Evolutionary conservation across 2,888 invertebrate species (phyloP).

Genomic region (Synanthedon vespiformis): DNA sequence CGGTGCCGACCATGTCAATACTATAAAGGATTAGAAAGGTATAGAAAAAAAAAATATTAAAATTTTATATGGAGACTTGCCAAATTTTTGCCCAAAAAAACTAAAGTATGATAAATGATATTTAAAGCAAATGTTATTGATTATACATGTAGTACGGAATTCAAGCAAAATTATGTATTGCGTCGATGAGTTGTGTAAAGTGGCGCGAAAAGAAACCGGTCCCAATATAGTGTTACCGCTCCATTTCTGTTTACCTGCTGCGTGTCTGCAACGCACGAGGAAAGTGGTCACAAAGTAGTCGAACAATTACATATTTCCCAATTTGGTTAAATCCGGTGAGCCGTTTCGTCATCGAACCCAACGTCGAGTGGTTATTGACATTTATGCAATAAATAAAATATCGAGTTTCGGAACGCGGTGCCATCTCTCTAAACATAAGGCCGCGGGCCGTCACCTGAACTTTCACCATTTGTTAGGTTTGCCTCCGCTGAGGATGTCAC

Average conservation of each 20-base stretch:
- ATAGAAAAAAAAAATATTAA: too few relatives aligned
- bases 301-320: conserved; percentile 1
- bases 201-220: conserved; percentile 43
- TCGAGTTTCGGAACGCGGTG: conserved; percentile 10
- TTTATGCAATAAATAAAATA: conserved; percentile 21
- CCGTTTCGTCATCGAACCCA: conserved; percentile 8
- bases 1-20: too few relatives aligned
- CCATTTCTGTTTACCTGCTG: conserved; percentile 41
- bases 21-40: too few relatives aligned
- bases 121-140: conserved; percentile 26
- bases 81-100: too few relatives aligned
- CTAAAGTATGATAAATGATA: too few relatives aligned
- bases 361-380: conserved; percentile 16
- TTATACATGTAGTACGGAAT: conserved; percentile 50
- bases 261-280: conserved; percentile 15
- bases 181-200: conserved; percentile 56
- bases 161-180: conserved; percentile 43
- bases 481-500: conserved; percentile 36
- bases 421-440: conserved; percentile 14
- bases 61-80: too few relatives aligned
- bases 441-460: conserved; percentile 27
- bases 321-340: conserved; percentile 9
- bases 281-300: conserved; percentile 22
- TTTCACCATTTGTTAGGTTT: conserved; percentile 59
- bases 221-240: conserved; percentile 35